Conservation (phyloP, 35 echinoderm and acorn worm species). For the Apostichopus californicus region DNA sequence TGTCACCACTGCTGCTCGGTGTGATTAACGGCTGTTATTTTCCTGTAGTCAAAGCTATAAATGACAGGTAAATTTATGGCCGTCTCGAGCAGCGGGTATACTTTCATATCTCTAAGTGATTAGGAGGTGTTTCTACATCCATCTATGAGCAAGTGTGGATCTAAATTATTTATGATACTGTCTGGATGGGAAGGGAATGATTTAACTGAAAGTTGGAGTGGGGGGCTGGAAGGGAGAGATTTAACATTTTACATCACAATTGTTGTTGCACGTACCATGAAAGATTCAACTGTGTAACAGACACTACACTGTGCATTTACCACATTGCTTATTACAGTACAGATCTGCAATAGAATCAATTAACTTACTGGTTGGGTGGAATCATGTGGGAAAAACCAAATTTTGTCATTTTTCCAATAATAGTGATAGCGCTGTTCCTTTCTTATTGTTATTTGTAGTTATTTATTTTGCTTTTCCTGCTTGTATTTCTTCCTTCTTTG, state of each 20-base stretch:
- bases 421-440: too few species aligned
- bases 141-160: not conserved
- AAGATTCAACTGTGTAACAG: not conserved
- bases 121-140: slow-evolving; percentile 4
- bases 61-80: not conserved
- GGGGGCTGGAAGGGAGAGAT: not conserved
- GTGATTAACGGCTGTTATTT: not conserved
- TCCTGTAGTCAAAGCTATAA: not conserved
- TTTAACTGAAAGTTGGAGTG: not conserved
- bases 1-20: too few species aligned
- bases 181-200: not conserved
- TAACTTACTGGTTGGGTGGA: too few species aligned
- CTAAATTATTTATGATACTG: not conserved
- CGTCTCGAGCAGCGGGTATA: not conserved
- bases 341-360: too few species aligned
- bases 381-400: too few species aligned
- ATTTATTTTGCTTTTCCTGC: too few species aligned
- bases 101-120: not conserved
- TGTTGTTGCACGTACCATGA: not conserved
- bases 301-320: too few species aligned
- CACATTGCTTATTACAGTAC: too few species aligned
- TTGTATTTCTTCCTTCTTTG: too few species aligned
- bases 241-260: not conserved
- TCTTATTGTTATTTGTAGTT: too few species aligned
- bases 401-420: too few species aligned